Percentiles rank a stretch among this genome's conserved stretches.
These are phyloP conservation scores for Andrena dorsata DNA, from an alignment of 2,888 invertebrate genomes.

Conservation along the genomic window DNA sequence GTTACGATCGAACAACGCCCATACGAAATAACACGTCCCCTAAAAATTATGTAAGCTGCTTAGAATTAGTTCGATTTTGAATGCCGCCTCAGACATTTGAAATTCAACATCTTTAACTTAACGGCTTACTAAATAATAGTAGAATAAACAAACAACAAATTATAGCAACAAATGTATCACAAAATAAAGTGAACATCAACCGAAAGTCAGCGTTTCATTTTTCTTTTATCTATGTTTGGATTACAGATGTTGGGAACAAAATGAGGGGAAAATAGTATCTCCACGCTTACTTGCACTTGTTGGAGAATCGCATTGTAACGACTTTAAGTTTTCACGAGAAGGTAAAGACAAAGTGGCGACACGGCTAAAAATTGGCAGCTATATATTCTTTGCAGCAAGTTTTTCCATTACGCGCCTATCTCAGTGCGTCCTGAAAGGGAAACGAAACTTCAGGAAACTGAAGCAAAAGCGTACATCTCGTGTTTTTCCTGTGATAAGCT, in stretches of 20 bases:
- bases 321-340: neutral
- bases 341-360: neutral
- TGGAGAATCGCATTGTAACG: neutral
- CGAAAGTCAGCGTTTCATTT: too few relatives aligned
- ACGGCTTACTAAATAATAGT: constrained; percentile 15
- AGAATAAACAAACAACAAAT: neutral
- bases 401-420: constrained; percentile 33
- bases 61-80: constrained; percentile 42
- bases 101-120: neutral
- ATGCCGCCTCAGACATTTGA: neutral
- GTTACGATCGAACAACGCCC: constrained; percentile 43
- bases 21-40: neutral
- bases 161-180: neutral
- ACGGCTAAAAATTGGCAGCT: constrained; percentile 10
- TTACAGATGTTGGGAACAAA: too few relatives aligned
- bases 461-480: constrained; percentile 15
- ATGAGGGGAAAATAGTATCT: too few relatives aligned
- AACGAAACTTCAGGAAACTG: neutral
- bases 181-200: neutral
- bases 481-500: constrained; percentile 15
- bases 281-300: too few relatives aligned
- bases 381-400: constrained; percentile 36
- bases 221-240: too few relatives aligned
- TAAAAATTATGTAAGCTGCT: constrained; percentile 46
- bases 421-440: constrained; percentile 23